Evolutionary conservation across 2,113 vertebrate species (phyloP), one percentile per base, ranked within the genome.

Genomic region (Steatornis caripensis): DNA sequence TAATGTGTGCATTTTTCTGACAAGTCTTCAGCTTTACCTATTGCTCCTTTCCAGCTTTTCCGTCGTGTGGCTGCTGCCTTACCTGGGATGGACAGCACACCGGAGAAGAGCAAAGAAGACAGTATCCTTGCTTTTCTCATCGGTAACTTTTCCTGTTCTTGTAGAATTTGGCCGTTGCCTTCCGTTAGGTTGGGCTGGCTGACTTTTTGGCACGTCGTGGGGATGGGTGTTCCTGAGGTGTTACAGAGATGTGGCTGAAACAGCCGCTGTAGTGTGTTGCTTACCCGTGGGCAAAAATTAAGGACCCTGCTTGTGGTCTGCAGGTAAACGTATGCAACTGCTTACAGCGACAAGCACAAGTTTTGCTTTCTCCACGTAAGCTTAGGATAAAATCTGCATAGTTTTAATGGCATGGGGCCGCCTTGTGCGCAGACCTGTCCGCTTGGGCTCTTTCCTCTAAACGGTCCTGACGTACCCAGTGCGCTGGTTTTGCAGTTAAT

Each of bases 41-140:
- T 79, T 80, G 26, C 43, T 89, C 2, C 55, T 78, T 93, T 95
- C 22, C 54, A 99, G 98, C 98, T 99, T 97, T 99, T 99, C 97
- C 98, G 98, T n/a, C 98, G 98, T 61, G 98, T 99, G 85, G 98
- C 98, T 82, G 98, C 99, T 86, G 98, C 98, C 77, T 97, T 99
- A 95, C 98, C 98, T 64, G 98, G 98, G 71, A 99, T 99, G 99
- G 99, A 98, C 88, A 99, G 98, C 95, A 98, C 98, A 97, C 98
- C 98, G 58, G 98, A 98, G 97, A 98, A 98, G 75, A 99, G 99
- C 98, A 99, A 99, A 99, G 98, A 99, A 85, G 98, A 99, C 97
- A 98, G 98, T 99, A 99, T 99, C 98, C 98, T 99, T 97, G 37
- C n/a, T 53, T 87, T 88, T 76, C 37, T 58, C 5, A 8, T 29